phyloP scores from a whole-genome alignment of 2,113 vertebrate genomes.

The Apodemus sylvaticus region DNA sequence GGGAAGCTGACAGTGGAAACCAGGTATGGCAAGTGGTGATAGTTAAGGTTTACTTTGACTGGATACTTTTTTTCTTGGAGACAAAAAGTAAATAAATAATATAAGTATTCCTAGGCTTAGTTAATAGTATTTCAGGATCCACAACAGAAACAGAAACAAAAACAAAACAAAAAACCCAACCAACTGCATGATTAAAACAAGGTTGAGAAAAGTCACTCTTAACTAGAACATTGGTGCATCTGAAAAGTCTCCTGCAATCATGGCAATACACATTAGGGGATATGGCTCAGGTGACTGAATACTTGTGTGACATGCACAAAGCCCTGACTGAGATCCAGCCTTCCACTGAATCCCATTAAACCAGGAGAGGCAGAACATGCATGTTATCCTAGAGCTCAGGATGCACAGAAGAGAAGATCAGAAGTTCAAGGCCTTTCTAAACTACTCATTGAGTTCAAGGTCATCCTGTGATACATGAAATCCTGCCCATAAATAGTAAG shows the following conservation, averaged over 20 bases:
- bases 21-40: not conserved
- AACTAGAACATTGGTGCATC: not conserved
- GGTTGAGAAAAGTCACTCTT: not conserved
- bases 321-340: not conserved
- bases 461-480: not conserved
- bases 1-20: not conserved
- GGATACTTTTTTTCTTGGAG: not conserved
- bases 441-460: not conserved
- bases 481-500: not conserved
- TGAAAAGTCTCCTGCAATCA: not conserved
- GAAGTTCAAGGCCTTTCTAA: not conserved
- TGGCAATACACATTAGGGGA: not conserved
- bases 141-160: not conserved
- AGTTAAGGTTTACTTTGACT: not conserved
- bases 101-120: not conserved
- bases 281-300: not conserved
- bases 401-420: too few species aligned
- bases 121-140: not conserved
- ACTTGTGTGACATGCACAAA: not conserved
- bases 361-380: not conserved
- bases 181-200: not conserved
- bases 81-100: conserved; percentile 11
- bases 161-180: not conserved
- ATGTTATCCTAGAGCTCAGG: not conserved
- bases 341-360: not conserved